Evolutionary conservation across 1,140 invertebrate genomes (phyloP), one percentile per base, ranked within the genome.

Genomic region (Dreissena rostriformis): DNA sequence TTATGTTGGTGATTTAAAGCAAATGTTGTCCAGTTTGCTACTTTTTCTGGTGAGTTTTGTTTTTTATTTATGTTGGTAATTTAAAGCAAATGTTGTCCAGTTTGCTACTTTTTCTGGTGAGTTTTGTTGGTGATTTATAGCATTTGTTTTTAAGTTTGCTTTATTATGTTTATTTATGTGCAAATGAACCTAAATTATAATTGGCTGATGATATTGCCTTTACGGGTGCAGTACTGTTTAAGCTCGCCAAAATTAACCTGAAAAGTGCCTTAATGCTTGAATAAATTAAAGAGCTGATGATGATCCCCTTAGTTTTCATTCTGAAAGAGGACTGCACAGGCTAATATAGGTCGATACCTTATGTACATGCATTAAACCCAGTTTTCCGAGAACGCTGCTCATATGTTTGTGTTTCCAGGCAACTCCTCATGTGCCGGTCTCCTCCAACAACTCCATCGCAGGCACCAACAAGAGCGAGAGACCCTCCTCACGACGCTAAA

Each of bases 381-480:
- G n/a, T n/a, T n/a, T n/a, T n/a, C n/a, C n/a, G n/a, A n/a, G n/a
- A n/a, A n/a, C n/a, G n/a, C n/a, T n/a, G n/a, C n/a, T n/a, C n/a
- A n/a, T n/a, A n/a, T n/a, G n/a, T n/a, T n/a, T n/a, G n/a, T n/a
- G n/a, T 39, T 39, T 39, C 39, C 39, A 88, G 88, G 86, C 71
- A 84, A 88, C 29, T 53, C 77, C 24, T 76, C 82, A 10, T 90
- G 87, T 86, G 86, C 85, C 17, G 86, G 85, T 29, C 57, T 86
- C 0, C 49, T 91, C 19, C 57, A 82, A 12, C 85, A 87, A 39
- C 28, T 91, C 22, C 61, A 86, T 28, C 80, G 71, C 49, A 77
- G 90, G 14, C 87, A 87, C 57, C 74, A 81, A 19, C 70, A 83
- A 12, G 90, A 91, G 65, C 87, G 88, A 28, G 89, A 90, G 29